Conservation (phyloP, 2,113 vertebrate species). For the Anguilla japonica region DNA sequence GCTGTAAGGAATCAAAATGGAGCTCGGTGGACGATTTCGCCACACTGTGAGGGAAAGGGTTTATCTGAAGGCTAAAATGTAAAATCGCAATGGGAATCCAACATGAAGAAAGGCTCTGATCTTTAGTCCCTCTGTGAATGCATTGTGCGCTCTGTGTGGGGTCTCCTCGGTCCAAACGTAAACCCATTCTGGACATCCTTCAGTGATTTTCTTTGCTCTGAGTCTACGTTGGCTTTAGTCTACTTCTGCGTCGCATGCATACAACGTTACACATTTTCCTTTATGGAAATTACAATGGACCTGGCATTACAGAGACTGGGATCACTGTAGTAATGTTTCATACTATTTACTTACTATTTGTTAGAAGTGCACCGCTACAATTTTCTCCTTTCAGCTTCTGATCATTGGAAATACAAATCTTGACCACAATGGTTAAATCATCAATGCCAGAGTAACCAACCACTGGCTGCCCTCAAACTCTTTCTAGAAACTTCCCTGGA, state of each 20-base stretch:
- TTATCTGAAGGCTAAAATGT: background rate
- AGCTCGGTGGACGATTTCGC: background rate
- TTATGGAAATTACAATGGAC: background rate
- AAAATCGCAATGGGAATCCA: background rate
- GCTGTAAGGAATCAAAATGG: conserved; percentile 13
- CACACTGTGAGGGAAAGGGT: conserved; percentile 4
- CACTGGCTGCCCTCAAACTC: background rate
- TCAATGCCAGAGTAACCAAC: background rate
- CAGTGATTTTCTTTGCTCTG: background rate
- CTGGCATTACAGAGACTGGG: background rate
- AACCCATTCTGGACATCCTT: background rate
- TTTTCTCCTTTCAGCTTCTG: background rate
- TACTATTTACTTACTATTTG: background rate
- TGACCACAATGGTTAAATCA: background rate
- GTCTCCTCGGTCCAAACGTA: background rate
- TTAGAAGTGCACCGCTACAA: background rate
- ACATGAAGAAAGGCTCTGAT: background rate
- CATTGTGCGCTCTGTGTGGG: background rate
- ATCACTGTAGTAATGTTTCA: background rate
- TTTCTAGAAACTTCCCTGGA: background rate
- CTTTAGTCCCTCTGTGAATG: background rate
- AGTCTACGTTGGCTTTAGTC: background rate
- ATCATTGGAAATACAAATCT: background rate
- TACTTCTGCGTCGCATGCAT: background rate
- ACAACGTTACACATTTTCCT: background rate